Conservation (phyloP, 2,888 invertebrate genomes). For the Andrena hattorfiana region DNA sequence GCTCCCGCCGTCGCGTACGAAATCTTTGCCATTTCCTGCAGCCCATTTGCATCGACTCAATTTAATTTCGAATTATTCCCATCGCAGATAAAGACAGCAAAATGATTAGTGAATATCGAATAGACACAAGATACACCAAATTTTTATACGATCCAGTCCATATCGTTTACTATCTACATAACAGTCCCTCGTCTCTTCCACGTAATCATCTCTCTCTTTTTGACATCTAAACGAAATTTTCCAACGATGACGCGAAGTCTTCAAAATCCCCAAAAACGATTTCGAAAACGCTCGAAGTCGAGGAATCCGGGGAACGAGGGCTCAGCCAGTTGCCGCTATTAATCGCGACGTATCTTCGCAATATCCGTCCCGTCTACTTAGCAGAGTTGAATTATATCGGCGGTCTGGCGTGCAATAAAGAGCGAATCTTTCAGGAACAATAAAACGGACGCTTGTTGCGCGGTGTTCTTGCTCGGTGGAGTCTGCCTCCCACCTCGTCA, state of each 20-base stretch:
- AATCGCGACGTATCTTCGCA: conserved; percentile 20
- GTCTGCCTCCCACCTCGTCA: conserved; percentile 40
- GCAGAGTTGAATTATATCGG: conserved; percentile 19
- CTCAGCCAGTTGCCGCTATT: not conserved
- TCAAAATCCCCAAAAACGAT: no score
- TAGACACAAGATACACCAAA: no score
- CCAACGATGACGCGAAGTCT: no score
- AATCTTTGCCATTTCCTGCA: not conserved
- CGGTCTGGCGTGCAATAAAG: conserved; percentile 27
- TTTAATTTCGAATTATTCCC: not conserved
- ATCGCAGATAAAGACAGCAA: not conserved
- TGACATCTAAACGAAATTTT: no score
- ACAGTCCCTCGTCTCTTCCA: no score
- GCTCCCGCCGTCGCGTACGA: conserved; percentile 1
- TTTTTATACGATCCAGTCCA: no score
- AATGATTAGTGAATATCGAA: not conserved
- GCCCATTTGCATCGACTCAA: not conserved
- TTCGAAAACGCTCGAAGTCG: not conserved
- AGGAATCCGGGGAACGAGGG: not conserved
- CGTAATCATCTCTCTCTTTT: no score
- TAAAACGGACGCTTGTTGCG: conserved; percentile 72
- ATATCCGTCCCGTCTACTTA: conserved; percentile 32
- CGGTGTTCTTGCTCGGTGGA: conserved; percentile 49
- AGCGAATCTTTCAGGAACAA: conserved; percentile 57
- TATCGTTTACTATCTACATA: no score